Conservation (phyloP, 2,888 invertebrate species). For the Serripes groenlandicus region DNA sequence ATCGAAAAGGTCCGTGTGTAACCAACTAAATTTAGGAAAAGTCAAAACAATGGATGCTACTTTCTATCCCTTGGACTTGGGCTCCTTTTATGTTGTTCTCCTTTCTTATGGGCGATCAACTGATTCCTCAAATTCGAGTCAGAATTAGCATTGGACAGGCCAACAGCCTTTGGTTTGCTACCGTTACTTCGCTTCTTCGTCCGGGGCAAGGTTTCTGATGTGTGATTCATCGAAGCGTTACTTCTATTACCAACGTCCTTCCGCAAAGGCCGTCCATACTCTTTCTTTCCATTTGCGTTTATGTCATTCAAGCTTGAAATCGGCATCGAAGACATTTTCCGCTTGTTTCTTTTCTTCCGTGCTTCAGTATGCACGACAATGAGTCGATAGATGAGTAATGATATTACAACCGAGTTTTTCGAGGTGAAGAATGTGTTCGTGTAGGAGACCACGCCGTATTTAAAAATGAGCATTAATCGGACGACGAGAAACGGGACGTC, state of each 20-base stretch:
- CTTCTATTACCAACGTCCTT: background rate
- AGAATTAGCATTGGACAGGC: background rate
- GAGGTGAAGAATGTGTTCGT: conserved; percentile 99
- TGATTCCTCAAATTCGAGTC: conserved; percentile 5
- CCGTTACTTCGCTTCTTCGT: background rate
- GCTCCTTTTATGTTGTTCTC: background rate
- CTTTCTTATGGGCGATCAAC: background rate
- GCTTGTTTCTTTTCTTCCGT: conserved; percentile 41
- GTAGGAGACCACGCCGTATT: conserved; percentile 95
- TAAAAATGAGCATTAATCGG: conserved; percentile 92
- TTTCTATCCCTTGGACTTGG: conserved; percentile 5
- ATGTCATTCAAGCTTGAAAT: conserved; percentile 38
- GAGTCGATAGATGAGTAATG: conserved; percentile 94
- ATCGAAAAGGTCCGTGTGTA: no score
- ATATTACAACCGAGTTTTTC: conserved; percentile 95
- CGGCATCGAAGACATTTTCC: conserved; percentile 22
- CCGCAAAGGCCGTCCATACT: conserved; percentile 19
- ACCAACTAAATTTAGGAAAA: no score
- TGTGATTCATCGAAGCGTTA: conserved; percentile 1
- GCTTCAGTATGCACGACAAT: conserved; percentile 84
- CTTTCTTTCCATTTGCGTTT: conserved; percentile 37
- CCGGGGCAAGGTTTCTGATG: conserved; percentile 7
- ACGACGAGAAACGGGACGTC: conserved; percentile 85
- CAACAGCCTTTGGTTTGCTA: background rate
- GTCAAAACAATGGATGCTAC: no score